phyloP scores from a whole-genome alignment of 1,140 invertebrate genomes.

The Paralvinella palmiformis region DNA sequence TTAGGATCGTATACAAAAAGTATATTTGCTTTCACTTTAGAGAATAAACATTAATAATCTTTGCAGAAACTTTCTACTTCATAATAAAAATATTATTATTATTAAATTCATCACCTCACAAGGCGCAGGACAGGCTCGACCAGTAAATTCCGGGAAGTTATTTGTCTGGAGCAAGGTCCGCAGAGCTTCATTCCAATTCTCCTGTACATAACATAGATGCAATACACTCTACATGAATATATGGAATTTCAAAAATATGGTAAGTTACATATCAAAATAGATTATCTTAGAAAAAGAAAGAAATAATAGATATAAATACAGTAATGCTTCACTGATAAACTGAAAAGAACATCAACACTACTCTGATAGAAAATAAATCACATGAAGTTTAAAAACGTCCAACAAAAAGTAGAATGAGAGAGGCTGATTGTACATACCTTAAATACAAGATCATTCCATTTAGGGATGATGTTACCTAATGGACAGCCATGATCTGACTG shows the following conservation, averaged over 20 bases:
- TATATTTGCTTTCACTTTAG: too few relatives aligned
- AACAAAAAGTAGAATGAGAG: background rate
- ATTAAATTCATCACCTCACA: conserved; percentile 64
- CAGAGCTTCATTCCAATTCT: conserved; percentile 95
- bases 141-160: conserved; percentile 99
- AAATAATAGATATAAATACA: conserved; percentile 1
- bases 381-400: background rate
- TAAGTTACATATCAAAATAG: too few relatives aligned
- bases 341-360: background rate
- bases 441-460: conserved; percentile 97
- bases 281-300: background rate
- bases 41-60: background rate
- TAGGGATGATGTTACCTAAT: conserved; percentile 96
- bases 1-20: background rate
- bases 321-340: background rate
- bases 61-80: background rate
- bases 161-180: conserved; percentile 94
- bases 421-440: conserved; percentile 49
- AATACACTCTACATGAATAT: too few relatives aligned
- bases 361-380: background rate
- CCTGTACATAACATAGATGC: conserved; percentile 42
- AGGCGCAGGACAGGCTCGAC: conserved; percentile 94
- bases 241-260: too few relatives aligned
- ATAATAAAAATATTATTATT: background rate
- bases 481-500: conserved; percentile 96